These are phyloP conservation scores for Pristionchus japonicus DNA, from an alignment of 2,888 invertebrate species.

Conservation along the genomic window DNA sequence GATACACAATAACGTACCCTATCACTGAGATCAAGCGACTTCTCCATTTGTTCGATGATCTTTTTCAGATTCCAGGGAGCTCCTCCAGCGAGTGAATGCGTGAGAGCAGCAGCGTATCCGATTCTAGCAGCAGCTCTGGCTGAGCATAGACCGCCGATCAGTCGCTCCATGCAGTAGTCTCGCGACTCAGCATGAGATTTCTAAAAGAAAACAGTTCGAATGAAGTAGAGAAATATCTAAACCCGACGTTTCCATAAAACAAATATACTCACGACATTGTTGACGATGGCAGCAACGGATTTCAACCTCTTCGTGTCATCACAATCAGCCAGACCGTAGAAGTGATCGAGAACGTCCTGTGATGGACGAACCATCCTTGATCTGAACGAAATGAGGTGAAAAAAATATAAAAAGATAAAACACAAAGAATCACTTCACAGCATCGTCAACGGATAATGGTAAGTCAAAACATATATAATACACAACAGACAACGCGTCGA, in stretches of 20 bases:
- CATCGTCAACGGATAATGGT: not conserved
- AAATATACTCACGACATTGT: constrained; percentile 51
- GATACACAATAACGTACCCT: constrained; percentile 46
- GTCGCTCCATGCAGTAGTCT: constrained; percentile 56
- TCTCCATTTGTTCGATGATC: constrained; percentile 55
- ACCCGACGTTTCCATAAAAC: not conserved
- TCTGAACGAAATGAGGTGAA: no score
- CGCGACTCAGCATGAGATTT: constrained; percentile 16
- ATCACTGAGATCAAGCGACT: constrained; percentile 57
- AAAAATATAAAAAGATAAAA: no score
- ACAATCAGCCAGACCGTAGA: constrained; percentile 59
- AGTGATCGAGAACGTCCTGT: constrained; percentile 56
- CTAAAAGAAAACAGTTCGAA: not conserved
- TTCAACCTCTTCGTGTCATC: constrained; percentile 52
- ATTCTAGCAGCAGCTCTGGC: constrained; percentile 59
- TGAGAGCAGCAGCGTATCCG: constrained; percentile 50
- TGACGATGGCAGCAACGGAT: constrained; percentile 51
- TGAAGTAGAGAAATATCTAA: not conserved
- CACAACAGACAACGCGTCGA: not conserved
- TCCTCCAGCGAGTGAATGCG: constrained; percentile 23
- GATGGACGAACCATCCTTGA: constrained; percentile 54
- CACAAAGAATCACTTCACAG: not conserved
- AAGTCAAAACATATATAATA: not conserved
- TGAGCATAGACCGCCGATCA: constrained; percentile 58
- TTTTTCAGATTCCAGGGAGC: constrained; percentile 53